Evolutionary conservation across 1,140 invertebrate species (phyloP).

Genomic region (Lasioglossum baleicum): DNA sequence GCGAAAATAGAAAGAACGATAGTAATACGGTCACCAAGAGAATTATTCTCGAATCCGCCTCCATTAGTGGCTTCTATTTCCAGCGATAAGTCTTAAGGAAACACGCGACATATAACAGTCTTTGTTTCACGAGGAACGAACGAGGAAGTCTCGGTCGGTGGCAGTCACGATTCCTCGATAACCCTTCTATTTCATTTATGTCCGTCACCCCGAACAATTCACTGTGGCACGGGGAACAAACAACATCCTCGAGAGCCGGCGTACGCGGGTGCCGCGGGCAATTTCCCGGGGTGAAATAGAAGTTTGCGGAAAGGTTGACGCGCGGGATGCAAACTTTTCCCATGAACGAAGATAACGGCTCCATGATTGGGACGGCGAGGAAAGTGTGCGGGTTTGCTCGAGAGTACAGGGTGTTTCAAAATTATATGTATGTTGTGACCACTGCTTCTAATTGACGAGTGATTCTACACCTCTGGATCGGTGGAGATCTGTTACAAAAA

Average conservation of each 20-base stretch:
- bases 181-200: background rate
- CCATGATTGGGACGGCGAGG: background rate
- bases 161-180: background rate
- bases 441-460: too few relatives aligned
- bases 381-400: background rate
- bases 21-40: too few relatives aligned
- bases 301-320: background rate
- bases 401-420: too few relatives aligned
- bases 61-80: too few relatives aligned
- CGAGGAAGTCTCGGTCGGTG: background rate
- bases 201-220: background rate
- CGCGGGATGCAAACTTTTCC: background rate
- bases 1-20: too few relatives aligned
- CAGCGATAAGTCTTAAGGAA: too few relatives aligned
- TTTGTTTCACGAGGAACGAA: too few relatives aligned
- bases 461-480: too few relatives aligned
- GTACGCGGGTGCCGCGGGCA: background rate
- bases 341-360: slow-evolving; percentile 9
- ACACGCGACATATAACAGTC: too few relatives aligned
- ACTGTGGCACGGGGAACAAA: background rate
- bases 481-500: too few relatives aligned
- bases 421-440: too few relatives aligned
- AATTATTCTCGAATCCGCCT: too few relatives aligned
- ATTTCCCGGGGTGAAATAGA: background rate
- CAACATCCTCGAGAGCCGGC: background rate